Conservation (phyloP, 2,797 vertebrate genomes). For the Sphenopsis melanotis region DNA sequence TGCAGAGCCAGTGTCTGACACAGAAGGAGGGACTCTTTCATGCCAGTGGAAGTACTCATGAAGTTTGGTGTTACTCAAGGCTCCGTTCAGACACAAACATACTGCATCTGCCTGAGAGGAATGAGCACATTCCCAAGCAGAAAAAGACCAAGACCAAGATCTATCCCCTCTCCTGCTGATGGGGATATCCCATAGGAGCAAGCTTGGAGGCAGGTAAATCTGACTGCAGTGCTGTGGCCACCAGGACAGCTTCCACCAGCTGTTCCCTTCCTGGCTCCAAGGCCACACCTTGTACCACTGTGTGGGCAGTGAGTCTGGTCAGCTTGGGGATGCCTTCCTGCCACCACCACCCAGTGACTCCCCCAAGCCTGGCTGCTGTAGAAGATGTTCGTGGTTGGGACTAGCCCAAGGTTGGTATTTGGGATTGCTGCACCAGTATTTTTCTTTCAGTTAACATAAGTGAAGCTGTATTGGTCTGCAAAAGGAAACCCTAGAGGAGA, state of each 20-base stretch:
- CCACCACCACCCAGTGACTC: neutral
- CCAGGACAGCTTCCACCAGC: neutral
- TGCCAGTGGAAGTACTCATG: neutral
- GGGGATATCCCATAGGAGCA: fast-evolving
- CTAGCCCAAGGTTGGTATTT: neutral
- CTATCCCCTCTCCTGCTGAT: neutral
- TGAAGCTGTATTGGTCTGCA: neutral
- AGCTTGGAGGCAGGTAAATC: neutral
- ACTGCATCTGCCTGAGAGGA: neutral
- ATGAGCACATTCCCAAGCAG: neutral
- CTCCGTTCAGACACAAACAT: neutral
- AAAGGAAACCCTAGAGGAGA: neutral
- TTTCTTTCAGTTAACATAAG: neutral
- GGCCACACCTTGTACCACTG: neutral
- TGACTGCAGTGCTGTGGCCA: neutral
- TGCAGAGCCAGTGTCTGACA: neutral
- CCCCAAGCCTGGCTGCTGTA: neutral
- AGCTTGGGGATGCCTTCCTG: neutral
- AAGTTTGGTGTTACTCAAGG: neutral
- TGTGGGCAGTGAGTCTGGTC: neutral
- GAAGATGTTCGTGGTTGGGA: neutral
- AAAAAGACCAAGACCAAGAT: neutral
- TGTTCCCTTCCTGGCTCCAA: neutral
- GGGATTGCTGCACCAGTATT: neutral
- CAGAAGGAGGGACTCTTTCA: neutral